phyloP scores from a whole-genome alignment of 2,113 vertebrate genomes.

The Pomatorhinus ruficollis region DNA sequence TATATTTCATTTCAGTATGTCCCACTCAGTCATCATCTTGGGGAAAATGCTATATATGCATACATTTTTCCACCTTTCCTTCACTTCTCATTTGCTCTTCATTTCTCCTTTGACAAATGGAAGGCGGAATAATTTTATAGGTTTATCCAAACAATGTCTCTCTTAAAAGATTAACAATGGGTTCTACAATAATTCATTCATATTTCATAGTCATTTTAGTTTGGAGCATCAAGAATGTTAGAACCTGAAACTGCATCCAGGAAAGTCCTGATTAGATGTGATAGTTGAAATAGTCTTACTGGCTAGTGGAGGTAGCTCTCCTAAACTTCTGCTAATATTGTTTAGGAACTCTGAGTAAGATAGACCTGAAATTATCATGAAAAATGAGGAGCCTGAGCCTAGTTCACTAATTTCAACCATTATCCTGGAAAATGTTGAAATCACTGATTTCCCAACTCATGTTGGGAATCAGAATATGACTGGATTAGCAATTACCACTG shows the following conservation, averaged over 20 bases:
- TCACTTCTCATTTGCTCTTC: not conserved
- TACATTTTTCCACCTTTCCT: not conserved
- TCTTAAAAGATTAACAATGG: not conserved
- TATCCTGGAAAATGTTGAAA: not conserved
- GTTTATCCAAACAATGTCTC: not conserved
- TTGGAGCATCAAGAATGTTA: not conserved
- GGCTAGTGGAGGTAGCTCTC: fast-evolving
- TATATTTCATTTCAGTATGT: not conserved
- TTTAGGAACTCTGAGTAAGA: not conserved
- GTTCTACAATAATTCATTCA: not conserved
- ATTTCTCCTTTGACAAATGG: not conserved
- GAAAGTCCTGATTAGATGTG: not conserved
- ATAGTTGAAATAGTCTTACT: not conserved
- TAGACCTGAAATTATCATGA: not conserved
- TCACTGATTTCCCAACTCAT: not conserved
- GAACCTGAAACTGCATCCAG: not conserved
- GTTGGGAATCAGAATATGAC: not conserved
- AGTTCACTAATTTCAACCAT: not conserved
- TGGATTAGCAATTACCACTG: not conserved
- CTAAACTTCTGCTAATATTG: not conserved
- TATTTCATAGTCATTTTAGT: not conserved
- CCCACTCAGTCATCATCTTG: not conserved
- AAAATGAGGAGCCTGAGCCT: not conserved
- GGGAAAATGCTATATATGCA: not conserved
- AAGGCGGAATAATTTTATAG: not conserved